Evolutionary conservation across 1,140 invertebrate species (phyloP).

Genomic region (Trachymyrmex septentrionalis): DNA sequence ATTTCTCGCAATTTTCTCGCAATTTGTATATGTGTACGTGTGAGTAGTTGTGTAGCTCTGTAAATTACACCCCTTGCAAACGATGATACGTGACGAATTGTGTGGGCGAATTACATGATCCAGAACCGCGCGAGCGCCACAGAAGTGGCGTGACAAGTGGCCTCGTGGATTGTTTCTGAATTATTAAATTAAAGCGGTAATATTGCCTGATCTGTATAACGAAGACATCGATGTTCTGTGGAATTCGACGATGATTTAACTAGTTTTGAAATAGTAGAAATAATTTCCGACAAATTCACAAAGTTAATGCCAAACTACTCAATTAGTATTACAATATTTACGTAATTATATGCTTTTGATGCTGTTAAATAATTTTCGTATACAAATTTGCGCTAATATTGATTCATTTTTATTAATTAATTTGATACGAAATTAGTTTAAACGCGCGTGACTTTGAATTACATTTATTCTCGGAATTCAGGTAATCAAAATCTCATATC

Average conservation of each 20-base stretch:
- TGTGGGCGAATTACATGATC: constrained; percentile 75
- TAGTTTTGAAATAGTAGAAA: background rate
- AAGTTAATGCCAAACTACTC: background rate
- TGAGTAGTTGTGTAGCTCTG: constrained; percentile 57
- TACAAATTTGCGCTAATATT: constrained; percentile 22
- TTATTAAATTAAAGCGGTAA: constrained; percentile 73
- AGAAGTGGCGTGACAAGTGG: constrained; percentile 73
- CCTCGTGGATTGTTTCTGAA: constrained; percentile 72
- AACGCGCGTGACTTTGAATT: background rate
- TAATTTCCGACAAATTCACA: constrained; percentile 3
- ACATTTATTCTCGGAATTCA: background rate
- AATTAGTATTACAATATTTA: constrained; percentile 20
- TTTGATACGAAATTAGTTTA: constrained; percentile 21
- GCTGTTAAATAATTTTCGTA: constrained; percentile 14
- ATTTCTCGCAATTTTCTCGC: constrained; percentile 64
- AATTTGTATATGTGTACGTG: background rate
- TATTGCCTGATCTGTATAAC: constrained; percentile 57
- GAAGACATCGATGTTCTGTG: constrained; percentile 7
- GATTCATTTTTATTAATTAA: constrained; percentile 41
- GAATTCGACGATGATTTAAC: constrained; percentile 38
- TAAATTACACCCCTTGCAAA: constrained; percentile 71
- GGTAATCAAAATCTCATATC: background rate
- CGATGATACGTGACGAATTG: constrained; percentile 72
- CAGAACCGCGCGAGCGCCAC: constrained; percentile 61
- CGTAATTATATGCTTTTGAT: constrained; percentile 16